phyloP scores from a whole-genome alignment of 2,888 invertebrate species.

The Oxystoma pomonae region DNA sequence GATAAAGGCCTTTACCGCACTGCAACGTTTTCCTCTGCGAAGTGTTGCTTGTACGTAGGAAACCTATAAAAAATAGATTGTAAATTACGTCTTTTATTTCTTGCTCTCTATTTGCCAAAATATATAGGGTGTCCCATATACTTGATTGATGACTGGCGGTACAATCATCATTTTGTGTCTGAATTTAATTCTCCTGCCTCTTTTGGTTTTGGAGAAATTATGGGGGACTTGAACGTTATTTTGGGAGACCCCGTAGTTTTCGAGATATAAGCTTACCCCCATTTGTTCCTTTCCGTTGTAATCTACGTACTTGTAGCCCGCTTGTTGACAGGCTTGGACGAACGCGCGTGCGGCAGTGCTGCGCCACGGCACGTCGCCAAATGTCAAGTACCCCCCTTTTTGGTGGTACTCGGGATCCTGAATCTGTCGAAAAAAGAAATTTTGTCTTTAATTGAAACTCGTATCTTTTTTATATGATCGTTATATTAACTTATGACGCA shows the following conservation, averaged over 20 bases:
- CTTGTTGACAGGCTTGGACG: slow-evolving; percentile 58
- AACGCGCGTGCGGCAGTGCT: slow-evolving; percentile 53
- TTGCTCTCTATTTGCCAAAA: too few relatives aligned
- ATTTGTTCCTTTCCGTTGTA: slow-evolving; percentile 61
- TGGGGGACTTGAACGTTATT: too few relatives aligned
- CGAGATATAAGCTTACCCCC: slow-evolving; percentile 47
- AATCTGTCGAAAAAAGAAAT: slow-evolving; percentile 5
- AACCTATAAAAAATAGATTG: slow-evolving; percentile 28
- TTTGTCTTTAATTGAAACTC: background rate
- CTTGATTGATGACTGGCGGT: background rate
- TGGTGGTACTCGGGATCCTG: slow-evolving; percentile 42
- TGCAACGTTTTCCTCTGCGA: slow-evolving; percentile 58
- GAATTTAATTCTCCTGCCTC: too few relatives aligned
- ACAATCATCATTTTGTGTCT: background rate
- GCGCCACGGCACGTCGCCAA: slow-evolving; percentile 42
- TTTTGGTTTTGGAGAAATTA: too few relatives aligned
- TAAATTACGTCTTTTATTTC: too few relatives aligned
- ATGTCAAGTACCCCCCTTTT: slow-evolving; percentile 44
- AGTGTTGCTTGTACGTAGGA: slow-evolving; percentile 60
- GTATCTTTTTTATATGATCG: too few relatives aligned
- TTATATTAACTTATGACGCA: too few relatives aligned
- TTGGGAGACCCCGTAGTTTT: background rate
- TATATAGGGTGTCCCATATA: slow-evolving; percentile 1
- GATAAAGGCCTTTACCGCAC: slow-evolving; percentile 62
- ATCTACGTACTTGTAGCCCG: slow-evolving; percentile 65